These are phyloP conservation scores for Drosophila chauvacae DNA, from an alignment of 1,140 invertebrate genomes.

Conservation along the genomic window DNA sequence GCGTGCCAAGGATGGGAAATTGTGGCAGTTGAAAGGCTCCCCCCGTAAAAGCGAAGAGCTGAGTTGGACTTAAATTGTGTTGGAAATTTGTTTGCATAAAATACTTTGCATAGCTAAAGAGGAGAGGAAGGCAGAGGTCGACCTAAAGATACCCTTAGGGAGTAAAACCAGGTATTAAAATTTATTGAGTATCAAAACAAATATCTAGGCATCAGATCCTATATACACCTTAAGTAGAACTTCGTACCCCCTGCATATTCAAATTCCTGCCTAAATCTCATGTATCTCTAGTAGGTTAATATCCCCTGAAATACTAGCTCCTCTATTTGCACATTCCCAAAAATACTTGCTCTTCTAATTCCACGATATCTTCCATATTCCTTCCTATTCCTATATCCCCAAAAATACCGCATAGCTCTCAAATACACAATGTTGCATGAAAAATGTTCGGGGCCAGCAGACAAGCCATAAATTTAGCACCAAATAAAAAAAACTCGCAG, in stretches of 20 bases:
- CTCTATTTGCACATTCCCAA: constrained; percentile 5
- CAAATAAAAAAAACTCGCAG: constrained; percentile 18
- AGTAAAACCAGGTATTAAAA: background rate
- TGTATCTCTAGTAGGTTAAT: background rate
- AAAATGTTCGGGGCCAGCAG: constrained; percentile 53
- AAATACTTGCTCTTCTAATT: background rate
- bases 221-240: background rate
- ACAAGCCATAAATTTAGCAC: constrained; percentile 64
- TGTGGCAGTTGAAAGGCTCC: constrained; percentile 46
- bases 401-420: constrained; percentile 29
- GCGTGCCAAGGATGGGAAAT: constrained; percentile 53
- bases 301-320: background rate
- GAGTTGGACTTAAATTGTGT: constrained; percentile 1
- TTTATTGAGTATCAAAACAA: background rate
- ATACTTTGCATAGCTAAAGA: constrained; percentile 15
- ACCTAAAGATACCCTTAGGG: background rate
- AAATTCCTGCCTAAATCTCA: background rate
- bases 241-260: background rate
- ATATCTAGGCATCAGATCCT: background rate
- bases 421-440: constrained; percentile 67
- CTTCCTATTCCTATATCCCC: constrained; percentile 18
- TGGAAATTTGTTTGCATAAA: constrained; percentile 12
- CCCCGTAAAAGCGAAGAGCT: constrained; percentile 39
- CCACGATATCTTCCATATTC: background rate
- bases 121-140: background rate